Evolutionary conservation across 2,797 vertebrate genomes (phyloP), one percentile per base, ranked within the genome.

Genomic region (Megaceryle alcyon): DNA sequence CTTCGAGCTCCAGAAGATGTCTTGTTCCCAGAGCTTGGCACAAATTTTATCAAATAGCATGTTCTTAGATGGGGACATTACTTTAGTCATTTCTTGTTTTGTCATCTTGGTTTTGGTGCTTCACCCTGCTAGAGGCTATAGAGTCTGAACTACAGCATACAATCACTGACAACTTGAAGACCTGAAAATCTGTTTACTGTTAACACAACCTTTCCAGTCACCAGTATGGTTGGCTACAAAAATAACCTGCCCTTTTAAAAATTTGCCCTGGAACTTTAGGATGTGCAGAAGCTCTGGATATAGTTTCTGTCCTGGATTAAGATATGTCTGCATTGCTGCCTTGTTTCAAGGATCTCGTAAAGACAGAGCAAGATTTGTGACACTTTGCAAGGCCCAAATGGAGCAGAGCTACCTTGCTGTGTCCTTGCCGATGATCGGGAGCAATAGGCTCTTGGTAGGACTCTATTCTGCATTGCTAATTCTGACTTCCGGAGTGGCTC

Each of bases 61-160:
- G 19, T 72, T 89, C 78, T 85, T 71, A 76, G 61, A 79, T 51
- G 56, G 88, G 70, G 75, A 79, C 23, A 23, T 82, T 79, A 46
- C 14, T 91, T 80, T 63, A 91, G 78, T 88, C 37, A 20, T 86
- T 96, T 79, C 80, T 91, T 75, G 16, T 80, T 92, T 46, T 63
- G 60, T 80, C 57, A 44, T 76, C 46, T 66, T 86, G 57, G 1
- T 86, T 92, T 66, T 61, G 12, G 26, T 92, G 63, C 66, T n/a
- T 89, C 23, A 2, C 43, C 35, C n/a, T 80, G 86, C 63, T 82
- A 18, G 64, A 84, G 70, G 70, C 43, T 79, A 35, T 79, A 35
- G 49, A 86, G n/a, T 31, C 22, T 3, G 65, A 83, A 64, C 51
- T 81, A 60, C 80, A 66, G 13, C 37, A 11, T 37, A 16, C 25